Evolutionary conservation across 1,140 invertebrate genomes (phyloP).

Genomic region (Brachionus manjavacas): DNA sequence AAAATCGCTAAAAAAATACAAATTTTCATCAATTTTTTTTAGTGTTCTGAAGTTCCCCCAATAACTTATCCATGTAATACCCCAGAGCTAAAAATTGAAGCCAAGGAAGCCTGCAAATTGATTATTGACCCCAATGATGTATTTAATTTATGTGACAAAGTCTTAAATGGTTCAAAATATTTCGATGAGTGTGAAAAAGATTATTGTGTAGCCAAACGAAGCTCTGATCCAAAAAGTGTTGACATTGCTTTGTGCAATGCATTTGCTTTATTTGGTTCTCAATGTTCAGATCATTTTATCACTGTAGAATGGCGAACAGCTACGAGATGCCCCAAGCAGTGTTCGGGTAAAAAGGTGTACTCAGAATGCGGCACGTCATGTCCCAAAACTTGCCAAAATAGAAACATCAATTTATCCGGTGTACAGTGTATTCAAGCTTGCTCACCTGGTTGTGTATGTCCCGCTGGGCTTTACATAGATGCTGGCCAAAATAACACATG

Average conservation of each 20-base stretch:
- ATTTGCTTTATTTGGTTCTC: constrained; percentile 70
- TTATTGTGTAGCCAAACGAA: constrained; percentile 67
- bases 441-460: constrained; percentile 46
- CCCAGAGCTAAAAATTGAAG: not conserved
- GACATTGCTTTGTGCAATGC: constrained; percentile 68
- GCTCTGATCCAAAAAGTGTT: not conserved
- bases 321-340: constrained; percentile 70
- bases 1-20: too few species aligned
- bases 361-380: constrained; percentile 68
- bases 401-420: not conserved
- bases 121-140: not conserved
- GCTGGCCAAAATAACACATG: constrained; percentile 44
- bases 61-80: constrained; percentile 17
- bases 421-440: constrained; percentile 44
- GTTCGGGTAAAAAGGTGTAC: constrained; percentile 64
- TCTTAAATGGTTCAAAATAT: constrained; percentile 50
- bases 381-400: constrained; percentile 66
- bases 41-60: constrained; percentile 14
- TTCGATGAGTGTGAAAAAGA: constrained; percentile 69
- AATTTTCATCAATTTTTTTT: not conserved
- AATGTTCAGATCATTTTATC: constrained; percentile 67
- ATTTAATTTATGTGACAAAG: not conserved
- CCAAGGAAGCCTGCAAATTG: not conserved
- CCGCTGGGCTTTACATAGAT: constrained; percentile 30
- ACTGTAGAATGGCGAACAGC: constrained; percentile 68